A percentile compares a stretch with the other conserved stretches of the same genome.
Conservation (phyloP, 2,113 vertebrate species). For the Corythaeola cristata region DNA sequence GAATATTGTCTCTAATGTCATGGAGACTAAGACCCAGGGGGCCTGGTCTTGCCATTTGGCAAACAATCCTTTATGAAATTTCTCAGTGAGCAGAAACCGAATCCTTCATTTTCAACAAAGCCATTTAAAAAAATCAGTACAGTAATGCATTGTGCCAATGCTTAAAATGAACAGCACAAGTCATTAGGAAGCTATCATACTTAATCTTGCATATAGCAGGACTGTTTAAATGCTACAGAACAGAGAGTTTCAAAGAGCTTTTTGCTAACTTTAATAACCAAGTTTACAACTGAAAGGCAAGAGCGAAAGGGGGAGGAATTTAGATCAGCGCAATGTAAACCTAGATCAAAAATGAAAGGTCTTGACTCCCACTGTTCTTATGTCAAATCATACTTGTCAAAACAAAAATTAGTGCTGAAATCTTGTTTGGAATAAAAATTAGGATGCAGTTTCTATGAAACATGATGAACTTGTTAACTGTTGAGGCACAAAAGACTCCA, state of each 20-base stretch:
- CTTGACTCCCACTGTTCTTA: conserved; percentile 55
- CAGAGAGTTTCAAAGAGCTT: conserved; percentile 47
- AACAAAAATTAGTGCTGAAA: conserved; percentile 62
- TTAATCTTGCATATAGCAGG: conserved; percentile 47
- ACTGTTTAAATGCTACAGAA: conserved; percentile 6
- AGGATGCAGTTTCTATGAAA: conserved; percentile 4
- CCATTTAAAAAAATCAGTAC: not conserved
- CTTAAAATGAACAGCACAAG: conserved; percentile 20
- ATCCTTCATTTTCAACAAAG: not conserved
- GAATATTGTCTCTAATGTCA: not conserved
- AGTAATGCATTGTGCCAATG: conserved; percentile 10
- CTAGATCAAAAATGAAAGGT: conserved; percentile 64
- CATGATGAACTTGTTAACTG: not conserved
- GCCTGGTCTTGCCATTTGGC: not conserved
- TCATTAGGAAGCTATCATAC: conserved; percentile 64
- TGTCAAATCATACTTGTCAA: conserved; percentile 58
- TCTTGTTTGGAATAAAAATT: conserved; percentile 53
- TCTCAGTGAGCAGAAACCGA: not conserved
- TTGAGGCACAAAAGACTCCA: not conserved
- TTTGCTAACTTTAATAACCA: conserved; percentile 39
- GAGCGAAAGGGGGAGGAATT: conserved; percentile 51
- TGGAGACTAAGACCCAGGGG: not conserved
- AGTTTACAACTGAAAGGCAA: conserved; percentile 48
- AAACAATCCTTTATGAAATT: not conserved
- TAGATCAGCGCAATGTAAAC: conserved; percentile 50